These are phyloP conservation scores for Xanthorhoe designata DNA, from an alignment of 2,888 invertebrate genomes.

Conservation along the genomic window DNA sequence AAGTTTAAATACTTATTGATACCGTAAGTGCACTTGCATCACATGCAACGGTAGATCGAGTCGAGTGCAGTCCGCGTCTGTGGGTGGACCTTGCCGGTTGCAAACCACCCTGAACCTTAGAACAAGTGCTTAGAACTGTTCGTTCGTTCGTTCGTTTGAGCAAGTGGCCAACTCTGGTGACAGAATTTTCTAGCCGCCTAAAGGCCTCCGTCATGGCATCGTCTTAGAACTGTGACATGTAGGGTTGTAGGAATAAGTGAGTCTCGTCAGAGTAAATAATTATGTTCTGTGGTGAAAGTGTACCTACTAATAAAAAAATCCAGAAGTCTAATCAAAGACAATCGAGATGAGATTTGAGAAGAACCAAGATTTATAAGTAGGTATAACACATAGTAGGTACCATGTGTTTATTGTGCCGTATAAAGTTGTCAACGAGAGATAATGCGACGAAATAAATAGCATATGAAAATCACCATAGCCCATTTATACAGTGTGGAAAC, in stretches of 20 bases:
- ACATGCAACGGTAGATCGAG: constrained; percentile 58
- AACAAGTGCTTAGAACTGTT: neutral
- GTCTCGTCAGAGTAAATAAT: no score
- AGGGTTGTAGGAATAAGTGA: neutral
- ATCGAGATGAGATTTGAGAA: neutral
- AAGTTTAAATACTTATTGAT: constrained; percentile 58
- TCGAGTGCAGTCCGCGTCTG: constrained; percentile 61
- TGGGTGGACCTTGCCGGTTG: constrained; percentile 60
- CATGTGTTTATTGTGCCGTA: neutral
- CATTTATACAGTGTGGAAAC: no score
- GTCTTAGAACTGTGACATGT: no score
- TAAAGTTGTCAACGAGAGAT: no score
- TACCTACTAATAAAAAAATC: neutral
- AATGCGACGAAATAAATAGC: no score
- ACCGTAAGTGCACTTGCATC: constrained; percentile 72
- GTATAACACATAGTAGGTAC: neutral
- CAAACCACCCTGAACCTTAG: constrained; percentile 27
- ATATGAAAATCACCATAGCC: no score
- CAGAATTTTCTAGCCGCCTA: no score
- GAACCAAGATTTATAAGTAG: neutral
- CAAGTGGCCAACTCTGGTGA: neutral
- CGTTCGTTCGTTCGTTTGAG: no score
- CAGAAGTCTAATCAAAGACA: no score
- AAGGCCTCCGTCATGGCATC: no score
- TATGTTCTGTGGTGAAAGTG: no score